Conservation (phyloP, 2,797 vertebrate species). For the Florisuga fusca region DNA sequence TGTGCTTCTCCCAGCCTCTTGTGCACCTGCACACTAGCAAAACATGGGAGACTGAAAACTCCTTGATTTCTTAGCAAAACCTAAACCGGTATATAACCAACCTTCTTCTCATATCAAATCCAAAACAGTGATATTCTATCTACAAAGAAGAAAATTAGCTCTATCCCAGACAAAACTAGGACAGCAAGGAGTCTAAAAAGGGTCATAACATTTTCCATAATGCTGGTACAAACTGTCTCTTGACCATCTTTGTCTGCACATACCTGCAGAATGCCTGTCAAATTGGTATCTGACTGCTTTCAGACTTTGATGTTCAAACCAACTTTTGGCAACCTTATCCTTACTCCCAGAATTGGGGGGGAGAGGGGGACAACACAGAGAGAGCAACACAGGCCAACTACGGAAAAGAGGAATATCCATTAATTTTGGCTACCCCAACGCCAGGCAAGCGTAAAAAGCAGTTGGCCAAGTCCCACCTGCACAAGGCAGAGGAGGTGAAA, state of each 20-base stretch:
- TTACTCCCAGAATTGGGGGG: accelerated
- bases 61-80: too few species aligned
- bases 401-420: background rate
- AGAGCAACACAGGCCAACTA: background rate
- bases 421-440: background rate
- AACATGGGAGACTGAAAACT: too few species aligned
- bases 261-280: background rate
- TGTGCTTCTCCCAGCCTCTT: too few species aligned
- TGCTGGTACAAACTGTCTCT: background rate
- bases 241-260: background rate
- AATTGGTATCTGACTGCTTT: background rate
- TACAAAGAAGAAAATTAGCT: background rate
- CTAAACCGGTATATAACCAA: too few species aligned
- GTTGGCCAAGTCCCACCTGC: background rate
- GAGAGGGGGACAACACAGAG: too few species aligned
- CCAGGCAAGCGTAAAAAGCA: background rate
- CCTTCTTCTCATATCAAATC: too few species aligned
- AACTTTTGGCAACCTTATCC: background rate
- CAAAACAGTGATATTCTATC: too few species aligned
- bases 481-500: background rate
- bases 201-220: background rate
- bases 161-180: too few species aligned
- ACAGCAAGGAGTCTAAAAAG: background rate
- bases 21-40: too few species aligned
- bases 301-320: background rate